Percentiles rank a stretch among this genome's conserved stretches.
phyloP scores from a whole-genome alignment of 2,797 vertebrate species.

The Prionace glauca region DNA sequence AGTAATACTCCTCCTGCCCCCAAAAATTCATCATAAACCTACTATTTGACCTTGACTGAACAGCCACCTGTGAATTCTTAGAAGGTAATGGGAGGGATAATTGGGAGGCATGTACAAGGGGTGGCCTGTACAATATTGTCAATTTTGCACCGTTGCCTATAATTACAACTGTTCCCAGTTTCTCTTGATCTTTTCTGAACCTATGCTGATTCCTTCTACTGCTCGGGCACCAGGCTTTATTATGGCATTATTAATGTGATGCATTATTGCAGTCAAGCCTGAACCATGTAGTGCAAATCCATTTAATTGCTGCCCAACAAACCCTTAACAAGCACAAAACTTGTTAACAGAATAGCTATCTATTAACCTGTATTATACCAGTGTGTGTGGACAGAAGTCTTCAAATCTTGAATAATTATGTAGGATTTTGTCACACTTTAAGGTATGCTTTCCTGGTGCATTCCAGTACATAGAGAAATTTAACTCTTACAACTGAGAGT shows the following conservation, averaged over 20 bases:
- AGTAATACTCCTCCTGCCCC: not conserved
- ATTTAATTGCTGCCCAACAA: conserved; percentile 1
- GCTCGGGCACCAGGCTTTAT: not conserved
- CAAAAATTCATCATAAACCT: not conserved
- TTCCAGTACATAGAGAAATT: not conserved
- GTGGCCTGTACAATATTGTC: not conserved
- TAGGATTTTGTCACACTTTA: not conserved
- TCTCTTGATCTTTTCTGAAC: not conserved
- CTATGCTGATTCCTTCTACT: not conserved
- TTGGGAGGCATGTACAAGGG: not conserved
- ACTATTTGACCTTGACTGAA: not conserved
- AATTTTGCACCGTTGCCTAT: not conserved
- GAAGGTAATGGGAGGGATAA: not conserved
- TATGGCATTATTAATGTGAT: not conserved
- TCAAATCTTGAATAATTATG: not conserved
- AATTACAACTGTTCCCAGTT: not conserved
- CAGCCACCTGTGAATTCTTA: not conserved
- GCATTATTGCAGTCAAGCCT: not conserved
- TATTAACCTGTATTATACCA: not conserved
- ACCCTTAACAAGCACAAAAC: not conserved
- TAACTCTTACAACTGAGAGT: not conserved
- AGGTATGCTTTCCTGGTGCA: not conserved
- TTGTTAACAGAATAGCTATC: not conserved
- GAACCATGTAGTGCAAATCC: not conserved
- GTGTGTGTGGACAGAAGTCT: not conserved